Base-by-base conservation (phyloP, 2,113 vertebrate genomes). In the Sialia sialis region DNA sequence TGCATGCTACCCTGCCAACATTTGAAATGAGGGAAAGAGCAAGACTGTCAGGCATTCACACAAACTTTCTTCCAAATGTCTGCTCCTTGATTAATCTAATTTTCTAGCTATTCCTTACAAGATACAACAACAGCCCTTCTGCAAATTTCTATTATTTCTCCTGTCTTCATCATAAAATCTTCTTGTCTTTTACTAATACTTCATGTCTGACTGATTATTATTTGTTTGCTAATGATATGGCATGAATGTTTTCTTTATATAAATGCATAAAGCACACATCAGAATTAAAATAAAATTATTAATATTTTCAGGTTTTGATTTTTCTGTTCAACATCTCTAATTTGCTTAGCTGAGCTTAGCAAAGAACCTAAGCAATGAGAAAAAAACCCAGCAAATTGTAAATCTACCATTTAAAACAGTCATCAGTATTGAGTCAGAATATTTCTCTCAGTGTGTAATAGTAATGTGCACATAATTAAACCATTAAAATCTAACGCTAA, bases 51-150 rank as follows among this genome's bases (percentile, higher is more conserved):
- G 98, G 98, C 99, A 99, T 99, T 99, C 99, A 98, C 98, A 99
- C 99, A 99, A 99, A 99, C 99, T 99, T 99, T 99, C 99, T 98
- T 98, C 98, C 98, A 98, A 99, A 99, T 99, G 99, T 99, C 99
- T 99, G 98, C 97, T 98, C 97, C 97, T 98, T 99, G 99, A 99
- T 99, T 99, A 99, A 99, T 99, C 99, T 99, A 99, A 99, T 99
- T 99, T 99, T 98, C 99, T 98, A 99, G 98, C 98, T 98, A 99
- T 99, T 99, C 98, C 98, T 98, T 99, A 99, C 98, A 99, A 99
- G 99, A 99, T 98, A 98, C 98, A 99, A 98, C 99, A 99, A 98
- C 98, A 99, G 98, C 98, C 98, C 98, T 98, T 97, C 98, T 98
- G 98, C 98, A 99, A 98, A 98, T 99, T 99, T 99, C 99, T 99